Percentiles rank a stretch among this genome's conserved stretches.
Evolutionary conservation across 37 sponge, comb jelly and placozoan genomes (phyloP).

Genomic region (Cliona cf. orientalis): DNA sequence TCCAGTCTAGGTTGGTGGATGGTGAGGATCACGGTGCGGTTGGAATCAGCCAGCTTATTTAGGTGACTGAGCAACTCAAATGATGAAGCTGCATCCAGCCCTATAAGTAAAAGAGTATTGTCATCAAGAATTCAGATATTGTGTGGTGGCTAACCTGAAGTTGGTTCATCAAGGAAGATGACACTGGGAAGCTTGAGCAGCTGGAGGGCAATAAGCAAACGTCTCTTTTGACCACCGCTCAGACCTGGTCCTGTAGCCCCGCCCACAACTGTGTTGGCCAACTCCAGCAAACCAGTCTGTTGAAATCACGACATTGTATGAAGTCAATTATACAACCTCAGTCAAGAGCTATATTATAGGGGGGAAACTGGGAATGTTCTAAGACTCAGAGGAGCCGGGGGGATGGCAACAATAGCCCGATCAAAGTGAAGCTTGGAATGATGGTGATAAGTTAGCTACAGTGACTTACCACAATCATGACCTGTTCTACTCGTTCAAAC

Average conservation of each 20-base stretch:
- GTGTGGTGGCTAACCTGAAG: slow-evolving; percentile 75
- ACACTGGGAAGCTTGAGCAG: slow-evolving; percentile 78
- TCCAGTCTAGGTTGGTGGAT: slow-evolving; percentile 86
- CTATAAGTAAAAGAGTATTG: not conserved
- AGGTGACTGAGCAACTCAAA: slow-evolving; percentile 78
- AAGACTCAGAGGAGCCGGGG: too few relatives aligned
- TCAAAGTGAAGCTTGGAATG: too few relatives aligned
- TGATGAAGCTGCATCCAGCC: slow-evolving; percentile 81
- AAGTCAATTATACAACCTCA: too few relatives aligned
- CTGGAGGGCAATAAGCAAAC: slow-evolving; percentile 83
- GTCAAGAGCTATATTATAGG: too few relatives aligned
- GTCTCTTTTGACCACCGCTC: slow-evolving; percentile 93
- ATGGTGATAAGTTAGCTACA: too few relatives aligned
- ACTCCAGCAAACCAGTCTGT: slow-evolving; percentile 72
- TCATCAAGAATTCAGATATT: not conserved
- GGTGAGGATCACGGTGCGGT: slow-evolving; percentile 79
- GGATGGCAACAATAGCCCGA: too few relatives aligned
- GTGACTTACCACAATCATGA: slow-evolving; percentile 55
- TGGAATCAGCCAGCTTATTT: slow-evolving; percentile 73
- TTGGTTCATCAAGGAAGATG: slow-evolving; percentile 90
- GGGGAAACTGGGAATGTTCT: too few relatives aligned
- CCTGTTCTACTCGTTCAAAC: slow-evolving; percentile 66
- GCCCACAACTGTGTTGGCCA: slow-evolving; percentile 89
- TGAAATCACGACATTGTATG: not conserved
- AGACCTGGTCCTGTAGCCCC: slow-evolving; percentile 80